Percentiles rank a stretch among this genome's conserved stretches.
Conservation (phyloP, 2,888 invertebrate genomes). For the Amiota minor region DNA sequence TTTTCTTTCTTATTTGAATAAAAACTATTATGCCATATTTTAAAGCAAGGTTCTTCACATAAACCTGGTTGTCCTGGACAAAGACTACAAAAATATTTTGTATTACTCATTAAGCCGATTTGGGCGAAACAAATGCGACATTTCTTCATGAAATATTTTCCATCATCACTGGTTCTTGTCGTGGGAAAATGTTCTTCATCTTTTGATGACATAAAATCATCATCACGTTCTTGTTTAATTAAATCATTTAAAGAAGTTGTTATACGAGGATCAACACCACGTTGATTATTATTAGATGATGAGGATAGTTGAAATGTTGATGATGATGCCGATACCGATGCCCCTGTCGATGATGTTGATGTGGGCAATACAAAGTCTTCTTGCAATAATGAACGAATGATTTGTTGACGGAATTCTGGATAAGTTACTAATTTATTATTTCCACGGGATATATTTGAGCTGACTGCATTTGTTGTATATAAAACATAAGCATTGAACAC, state of each 20-base stretch:
- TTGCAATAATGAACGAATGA: conserved; percentile 51
- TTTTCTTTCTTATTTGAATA: background rate
- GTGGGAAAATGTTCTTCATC: too few species aligned
- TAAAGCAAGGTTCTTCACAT: conserved; percentile 57
- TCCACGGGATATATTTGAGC: conserved; percentile 28
- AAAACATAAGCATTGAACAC: conserved; percentile 53
- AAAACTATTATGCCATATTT: conserved; percentile 52
- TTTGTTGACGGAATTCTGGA: conserved; percentile 50
- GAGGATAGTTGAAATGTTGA: too few species aligned
- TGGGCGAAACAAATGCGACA: conserved; percentile 55
- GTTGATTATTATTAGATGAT: too few species aligned
- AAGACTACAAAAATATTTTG: conserved; percentile 52
- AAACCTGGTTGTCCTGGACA: conserved; percentile 59
- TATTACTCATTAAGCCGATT: conserved; percentile 55
- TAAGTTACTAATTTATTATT: conserved; percentile 45
- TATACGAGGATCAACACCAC: too few species aligned
- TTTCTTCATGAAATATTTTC: conserved; percentile 53
- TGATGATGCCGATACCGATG: background rate
- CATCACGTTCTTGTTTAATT: too few species aligned
- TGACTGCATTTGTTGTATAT: conserved; percentile 46
- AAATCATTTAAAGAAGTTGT: too few species aligned
- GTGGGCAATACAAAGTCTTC: conserved; percentile 52
- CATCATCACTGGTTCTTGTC: conserved; percentile 14
- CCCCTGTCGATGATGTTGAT: conserved; percentile 56
- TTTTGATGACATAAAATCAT: too few species aligned